phyloP scores from a whole-genome alignment of 2,113 vertebrate species.

The Gila orcuttii region DNA sequence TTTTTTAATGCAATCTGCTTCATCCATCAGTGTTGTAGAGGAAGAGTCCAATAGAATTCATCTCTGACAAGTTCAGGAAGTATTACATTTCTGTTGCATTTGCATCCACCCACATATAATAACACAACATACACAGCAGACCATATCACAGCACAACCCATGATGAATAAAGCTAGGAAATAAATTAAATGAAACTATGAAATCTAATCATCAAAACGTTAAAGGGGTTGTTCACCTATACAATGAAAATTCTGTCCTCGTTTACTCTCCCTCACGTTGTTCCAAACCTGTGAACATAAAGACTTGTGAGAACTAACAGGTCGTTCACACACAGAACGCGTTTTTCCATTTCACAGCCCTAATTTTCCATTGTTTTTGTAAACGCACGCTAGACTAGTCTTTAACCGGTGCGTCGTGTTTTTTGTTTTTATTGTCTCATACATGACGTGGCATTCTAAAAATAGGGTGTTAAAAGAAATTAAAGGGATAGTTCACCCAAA shows the following conservation, averaged over 20 bases:
- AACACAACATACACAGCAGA: not conserved
- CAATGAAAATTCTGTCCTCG: not conserved
- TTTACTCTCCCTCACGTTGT: not conserved
- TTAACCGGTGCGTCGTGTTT: too few relatives aligned
- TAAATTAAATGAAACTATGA: not conserved
- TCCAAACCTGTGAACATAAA: not conserved
- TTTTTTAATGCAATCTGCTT: constrained; percentile 67
- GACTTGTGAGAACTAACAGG: not conserved
- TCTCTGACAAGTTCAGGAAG: constrained; percentile 45
- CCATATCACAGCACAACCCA: not conserved
- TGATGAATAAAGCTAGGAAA: constrained; percentile 12
- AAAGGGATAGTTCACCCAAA: too few relatives aligned
- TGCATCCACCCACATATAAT: constrained; percentile 43
- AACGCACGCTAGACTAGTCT: too few relatives aligned
- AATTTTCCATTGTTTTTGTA: too few relatives aligned
- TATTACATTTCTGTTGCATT: constrained; percentile 50
- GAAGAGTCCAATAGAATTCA: constrained; percentile 50
- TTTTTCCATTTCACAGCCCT: too few relatives aligned
- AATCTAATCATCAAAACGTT: not conserved
- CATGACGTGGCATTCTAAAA: too few relatives aligned
- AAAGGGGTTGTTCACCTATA: not conserved
- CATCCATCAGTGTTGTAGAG: constrained; percentile 69
- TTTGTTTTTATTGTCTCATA: too few relatives aligned
- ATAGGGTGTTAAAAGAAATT: too few relatives aligned
- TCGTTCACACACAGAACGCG: too few relatives aligned